A percentile compares a stretch with the other conserved stretches of the same genome.
Conservation (phyloP, 2,888 invertebrate genomes). For the Eupithecia centaureata region DNA sequence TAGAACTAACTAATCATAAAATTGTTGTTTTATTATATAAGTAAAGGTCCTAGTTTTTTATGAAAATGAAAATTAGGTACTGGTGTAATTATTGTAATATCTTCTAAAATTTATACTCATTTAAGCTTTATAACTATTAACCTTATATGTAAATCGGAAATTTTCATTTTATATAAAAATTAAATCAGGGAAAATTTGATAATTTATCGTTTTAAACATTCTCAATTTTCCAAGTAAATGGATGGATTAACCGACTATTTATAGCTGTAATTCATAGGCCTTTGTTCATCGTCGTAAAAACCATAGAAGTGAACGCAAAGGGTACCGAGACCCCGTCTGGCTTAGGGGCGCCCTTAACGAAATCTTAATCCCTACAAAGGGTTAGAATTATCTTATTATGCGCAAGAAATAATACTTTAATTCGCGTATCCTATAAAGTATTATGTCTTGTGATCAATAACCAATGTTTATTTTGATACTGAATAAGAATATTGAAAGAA, state of each 20-base stretch:
- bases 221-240: conserved; percentile 23
- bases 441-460: conserved; percentile 45
- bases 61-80: no score
- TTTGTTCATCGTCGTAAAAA: conserved; percentile 72
- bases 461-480: conserved; percentile 15
- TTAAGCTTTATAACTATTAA: background rate
- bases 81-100: no score
- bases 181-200: background rate
- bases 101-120: no score
- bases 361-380: conserved; percentile 84
- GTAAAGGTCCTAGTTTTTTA: no score
- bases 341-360: conserved; percentile 80
- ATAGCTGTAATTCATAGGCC: conserved; percentile 34
- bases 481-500: background rate
- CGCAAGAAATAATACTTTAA: conserved; percentile 80
- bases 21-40: no score
- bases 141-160: no score
- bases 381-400: conserved; percentile 83
- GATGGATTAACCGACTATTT: conserved; percentile 30
- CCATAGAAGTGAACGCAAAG: conserved; percentile 72
- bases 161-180: background rate
- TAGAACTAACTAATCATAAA: background rate
- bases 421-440: conserved; percentile 67
- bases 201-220: background rate
- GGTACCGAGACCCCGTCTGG: conserved; percentile 72